A percentile compares a stretch with the other conserved stretches of the same genome.
phyloP scores from a whole-genome alignment of 2,888 invertebrate species.

The Luffia ferchaultella region DNA sequence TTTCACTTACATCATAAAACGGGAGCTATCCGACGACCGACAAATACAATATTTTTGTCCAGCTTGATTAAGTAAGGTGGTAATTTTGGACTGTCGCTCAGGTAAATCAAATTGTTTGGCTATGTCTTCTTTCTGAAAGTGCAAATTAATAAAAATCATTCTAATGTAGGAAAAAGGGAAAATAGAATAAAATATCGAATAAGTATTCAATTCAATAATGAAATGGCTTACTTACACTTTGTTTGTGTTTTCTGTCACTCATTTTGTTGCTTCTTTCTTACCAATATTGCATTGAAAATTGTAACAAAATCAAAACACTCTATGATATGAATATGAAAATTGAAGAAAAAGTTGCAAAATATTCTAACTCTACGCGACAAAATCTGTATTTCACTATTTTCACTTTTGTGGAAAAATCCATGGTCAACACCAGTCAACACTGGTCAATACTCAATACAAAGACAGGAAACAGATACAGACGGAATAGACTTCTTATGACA shows the following conservation, averaged over 20 bases:
- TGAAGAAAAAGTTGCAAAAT: no score
- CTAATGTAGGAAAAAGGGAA: constrained; percentile 1
- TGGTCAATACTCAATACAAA: no score
- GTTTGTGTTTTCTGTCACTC: constrained; percentile 49
- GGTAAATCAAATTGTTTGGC: constrained; percentile 89
- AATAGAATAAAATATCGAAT: constrained; percentile 1
- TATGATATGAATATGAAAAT: no score
- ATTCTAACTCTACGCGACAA: no score
- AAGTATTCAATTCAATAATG: background rate
- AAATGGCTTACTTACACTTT: constrained; percentile 50
- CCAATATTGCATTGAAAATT: no score
- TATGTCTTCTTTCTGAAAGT: constrained; percentile 81
- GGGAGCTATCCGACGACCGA: constrained; percentile 89
- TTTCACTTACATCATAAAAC: constrained; percentile 91
- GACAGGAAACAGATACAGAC: no score
- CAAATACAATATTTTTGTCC: constrained; percentile 96
- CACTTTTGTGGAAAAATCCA: no score
- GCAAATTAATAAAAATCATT: constrained; percentile 5
- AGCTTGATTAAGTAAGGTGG: constrained; percentile 85
- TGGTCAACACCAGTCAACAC: no score
- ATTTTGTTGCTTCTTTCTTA: constrained; percentile 23
- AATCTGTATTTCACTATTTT: no score
- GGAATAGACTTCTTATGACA: no score
- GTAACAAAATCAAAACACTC: no score
- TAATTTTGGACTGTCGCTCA: constrained; percentile 90